Conservation (phyloP, 2,113 vertebrate genomes). For the Myotis lucifugus region DNA sequence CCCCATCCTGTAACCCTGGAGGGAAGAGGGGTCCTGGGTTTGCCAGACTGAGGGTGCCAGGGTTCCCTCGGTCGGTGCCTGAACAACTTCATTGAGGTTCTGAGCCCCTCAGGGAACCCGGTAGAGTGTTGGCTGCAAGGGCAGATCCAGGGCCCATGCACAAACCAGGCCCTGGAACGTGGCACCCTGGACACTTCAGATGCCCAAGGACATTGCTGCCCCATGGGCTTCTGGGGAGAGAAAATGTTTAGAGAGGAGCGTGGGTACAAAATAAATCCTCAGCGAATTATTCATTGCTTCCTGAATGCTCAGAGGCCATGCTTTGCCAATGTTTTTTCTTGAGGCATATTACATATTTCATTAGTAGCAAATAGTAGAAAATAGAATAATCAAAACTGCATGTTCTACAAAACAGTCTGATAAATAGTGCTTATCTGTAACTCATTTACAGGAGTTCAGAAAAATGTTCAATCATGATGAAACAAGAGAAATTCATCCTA, state of each 20-base stretch:
- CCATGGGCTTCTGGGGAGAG: background rate
- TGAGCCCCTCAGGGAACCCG: background rate
- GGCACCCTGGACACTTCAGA: background rate
- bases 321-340: slow-evolving; percentile 26
- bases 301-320: slow-evolving; percentile 49
- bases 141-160: background rate
- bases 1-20: background rate
- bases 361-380: slow-evolving; percentile 73
- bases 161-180: background rate
- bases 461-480: slow-evolving; percentile 71
- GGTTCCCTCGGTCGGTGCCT: background rate
- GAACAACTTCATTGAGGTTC: background rate
- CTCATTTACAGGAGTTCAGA: slow-evolving; percentile 64
- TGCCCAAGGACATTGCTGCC: background rate
- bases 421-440: slow-evolving; percentile 67
- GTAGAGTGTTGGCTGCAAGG: background rate
- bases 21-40: background rate
- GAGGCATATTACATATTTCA: slow-evolving; percentile 71
- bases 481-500: slow-evolving; percentile 63
- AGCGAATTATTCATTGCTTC: background rate
- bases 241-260: background rate
- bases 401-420: slow-evolving; percentile 49
- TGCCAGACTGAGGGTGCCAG: background rate
- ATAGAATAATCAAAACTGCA: slow-evolving; percentile 55
- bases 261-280: background rate